phyloP scores from a whole-genome alignment of 2,888 invertebrate species.

The Drosophila infuscata region DNA sequence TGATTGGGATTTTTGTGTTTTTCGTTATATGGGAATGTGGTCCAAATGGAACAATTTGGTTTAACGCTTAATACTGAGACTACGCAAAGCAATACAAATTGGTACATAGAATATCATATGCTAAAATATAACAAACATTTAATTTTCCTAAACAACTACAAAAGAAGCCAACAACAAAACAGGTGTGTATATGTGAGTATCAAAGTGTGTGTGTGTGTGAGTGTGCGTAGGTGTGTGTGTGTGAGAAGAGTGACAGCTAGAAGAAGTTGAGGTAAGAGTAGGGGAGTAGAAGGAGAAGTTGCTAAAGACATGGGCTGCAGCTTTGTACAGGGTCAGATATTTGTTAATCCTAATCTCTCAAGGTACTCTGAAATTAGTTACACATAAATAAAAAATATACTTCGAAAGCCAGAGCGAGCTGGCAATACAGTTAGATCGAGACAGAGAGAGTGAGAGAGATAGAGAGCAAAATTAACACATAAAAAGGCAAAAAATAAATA shows the following conservation, averaged over 20 bases:
- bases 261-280: not conserved
- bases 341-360: conserved; percentile 15
- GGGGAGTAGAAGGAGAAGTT: not conserved
- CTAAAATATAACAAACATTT: conserved; percentile 32
- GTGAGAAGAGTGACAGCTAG: not conserved
- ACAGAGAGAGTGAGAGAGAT: conserved; percentile 7
- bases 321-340: conserved; percentile 34
- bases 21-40: conserved; percentile 12
- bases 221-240: not conserved
- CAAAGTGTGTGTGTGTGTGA: not conserved
- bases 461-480: conserved; percentile 47
- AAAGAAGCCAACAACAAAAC: conserved; percentile 26
- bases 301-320: not conserved
- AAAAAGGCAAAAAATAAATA: conserved; percentile 3
- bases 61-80: conserved; percentile 70
- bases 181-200: not conserved
- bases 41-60: conserved; percentile 56
- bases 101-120: conserved; percentile 20
- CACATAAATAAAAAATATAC: not conserved
- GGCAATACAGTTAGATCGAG: conserved; percentile 15
- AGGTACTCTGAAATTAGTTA: conserved; percentile 14
- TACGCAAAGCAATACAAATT: conserved; percentile 26
- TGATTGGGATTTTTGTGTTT: not conserved
- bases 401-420: conserved; percentile 21
- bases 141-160: conserved; percentile 1